Percentiles rank a stretch among this genome's conserved stretches.
These are phyloP conservation scores for Anthophora plumipes DNA, from an alignment of 2,888 invertebrate species.

Conservation along the genomic window DNA sequence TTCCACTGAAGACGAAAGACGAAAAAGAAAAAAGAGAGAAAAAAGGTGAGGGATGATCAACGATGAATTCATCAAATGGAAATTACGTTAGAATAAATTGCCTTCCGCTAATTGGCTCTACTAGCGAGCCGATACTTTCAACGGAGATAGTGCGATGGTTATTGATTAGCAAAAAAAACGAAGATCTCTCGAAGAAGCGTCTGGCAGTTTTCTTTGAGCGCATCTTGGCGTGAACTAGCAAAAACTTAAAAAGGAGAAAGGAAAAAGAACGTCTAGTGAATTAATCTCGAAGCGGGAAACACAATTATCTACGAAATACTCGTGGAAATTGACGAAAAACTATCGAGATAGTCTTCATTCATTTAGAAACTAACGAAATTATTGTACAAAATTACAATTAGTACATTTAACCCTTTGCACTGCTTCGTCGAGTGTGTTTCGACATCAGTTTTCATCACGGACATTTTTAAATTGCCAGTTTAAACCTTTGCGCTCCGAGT, in stretches of 20 bases:
- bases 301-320: conserved; percentile 51
- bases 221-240: background rate
- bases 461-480: too few relatives aligned
- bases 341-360: too few relatives aligned
- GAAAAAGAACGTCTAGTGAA: conserved; percentile 35
- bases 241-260: too few relatives aligned
- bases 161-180: background rate
- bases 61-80: background rate
- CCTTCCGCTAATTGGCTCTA: conserved; percentile 36
- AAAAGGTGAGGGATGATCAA: background rate
- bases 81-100: conserved; percentile 31
- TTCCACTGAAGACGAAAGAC: background rate
- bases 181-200: conserved; percentile 3
- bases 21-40: background rate
- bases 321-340: conserved; percentile 59
- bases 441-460: too few relatives aligned
- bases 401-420: too few relatives aligned
- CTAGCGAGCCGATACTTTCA: conserved; percentile 12
- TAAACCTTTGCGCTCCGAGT: too few relatives aligned
- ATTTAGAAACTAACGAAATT: too few relatives aligned
- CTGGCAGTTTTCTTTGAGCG: conserved; percentile 15
- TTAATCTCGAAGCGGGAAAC: conserved; percentile 40
- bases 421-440: too few relatives aligned
- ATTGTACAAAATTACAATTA: too few relatives aligned
- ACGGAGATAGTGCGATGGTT: conserved; percentile 6